Base-by-base conservation (phyloP, 1,140 invertebrate genomes). In the Calliphora vicina region DNA sequence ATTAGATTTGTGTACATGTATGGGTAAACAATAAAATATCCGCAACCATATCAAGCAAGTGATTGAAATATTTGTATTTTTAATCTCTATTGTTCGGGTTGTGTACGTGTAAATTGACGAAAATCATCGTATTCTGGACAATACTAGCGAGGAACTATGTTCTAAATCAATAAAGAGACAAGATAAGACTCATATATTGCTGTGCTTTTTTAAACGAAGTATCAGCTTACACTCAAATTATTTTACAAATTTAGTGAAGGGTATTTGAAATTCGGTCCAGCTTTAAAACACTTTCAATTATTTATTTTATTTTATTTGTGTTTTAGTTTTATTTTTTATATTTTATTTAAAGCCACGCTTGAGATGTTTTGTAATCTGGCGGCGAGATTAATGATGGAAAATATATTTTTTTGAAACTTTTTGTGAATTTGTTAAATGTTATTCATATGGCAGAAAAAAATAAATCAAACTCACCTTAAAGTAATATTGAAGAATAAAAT, bases 291-390 rank as follows among this genome's bases (percentile, higher is more conserved):
- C 50, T 15, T 15, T n/a, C n/a, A 57, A 17, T 57, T 57, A 57
- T n/a, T 57, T 57, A 57, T 57, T 57, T 57, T 57, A 0, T 57
- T 35, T 35, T 35, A 2, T 35, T 35, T 57, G 50, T 57, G n/a
- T 57, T 57, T 13, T 15, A 57, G 50, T 57, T 67, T 67, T 17
- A 8, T 67, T 67, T 43, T 43, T 45, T 23, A 9, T 78, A 12
- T 35, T 78, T 23, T 43, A 10, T 78, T 8, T 13, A 23, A 67
- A 67, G 74, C n/a, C 13, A 78, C 42, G 74, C 74, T 78, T 78
- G 74, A 78, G 35, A 78, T 45, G 43, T 78, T 78, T 78, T 78
- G 74, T 35, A 78, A 78, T 78, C n/a, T 76, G 25, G 9, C 27
- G 26, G 6, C 35, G 29, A 20, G 73, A 42, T 76, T 78, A 15